phyloP scores from a whole-genome alignment of 2,888 invertebrate species.

The Melieria crassipennis region DNA sequence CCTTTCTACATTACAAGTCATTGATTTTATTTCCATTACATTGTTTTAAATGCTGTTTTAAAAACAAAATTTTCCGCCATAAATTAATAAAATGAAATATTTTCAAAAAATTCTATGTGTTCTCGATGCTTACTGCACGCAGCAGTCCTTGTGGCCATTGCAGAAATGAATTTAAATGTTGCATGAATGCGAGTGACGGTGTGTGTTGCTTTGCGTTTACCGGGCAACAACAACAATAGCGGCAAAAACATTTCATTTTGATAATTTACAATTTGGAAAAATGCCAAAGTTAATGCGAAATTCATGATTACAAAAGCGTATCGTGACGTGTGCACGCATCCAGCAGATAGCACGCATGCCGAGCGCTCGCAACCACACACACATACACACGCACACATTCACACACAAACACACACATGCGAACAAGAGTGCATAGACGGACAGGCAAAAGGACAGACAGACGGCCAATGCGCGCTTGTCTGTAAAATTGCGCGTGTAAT shows the following conservation, averaged over 20 bases:
- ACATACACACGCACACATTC: constrained; percentile 42
- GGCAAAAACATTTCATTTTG: constrained; percentile 33
- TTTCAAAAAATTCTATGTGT: no score
- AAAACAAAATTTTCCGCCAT: no score
- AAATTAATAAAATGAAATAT: no score
- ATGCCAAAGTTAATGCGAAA: constrained; percentile 52
- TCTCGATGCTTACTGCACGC: no score
- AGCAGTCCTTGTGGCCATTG: no score
- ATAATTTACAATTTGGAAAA: constrained; percentile 45
- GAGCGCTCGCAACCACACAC: constrained; percentile 38
- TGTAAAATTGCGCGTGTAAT: constrained; percentile 59
- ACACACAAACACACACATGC: constrained; percentile 10
- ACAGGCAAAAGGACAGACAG: not conserved
- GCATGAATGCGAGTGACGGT: no score
- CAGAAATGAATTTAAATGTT: no score
- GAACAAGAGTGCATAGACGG: constrained; percentile 4
- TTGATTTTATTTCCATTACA: no score
- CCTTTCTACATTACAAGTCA: no score
- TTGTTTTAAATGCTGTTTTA: no score
- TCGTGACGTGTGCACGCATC: constrained; percentile 63
- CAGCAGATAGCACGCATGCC: constrained; percentile 23
- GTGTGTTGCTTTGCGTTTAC: no score
- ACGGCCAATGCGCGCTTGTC: constrained; percentile 28
- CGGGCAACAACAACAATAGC: constrained; percentile 5
- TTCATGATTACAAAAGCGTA: constrained; percentile 59